Base-by-base conservation (phyloP, 2,888 invertebrate species). In the Drosophila mimica region DNA sequence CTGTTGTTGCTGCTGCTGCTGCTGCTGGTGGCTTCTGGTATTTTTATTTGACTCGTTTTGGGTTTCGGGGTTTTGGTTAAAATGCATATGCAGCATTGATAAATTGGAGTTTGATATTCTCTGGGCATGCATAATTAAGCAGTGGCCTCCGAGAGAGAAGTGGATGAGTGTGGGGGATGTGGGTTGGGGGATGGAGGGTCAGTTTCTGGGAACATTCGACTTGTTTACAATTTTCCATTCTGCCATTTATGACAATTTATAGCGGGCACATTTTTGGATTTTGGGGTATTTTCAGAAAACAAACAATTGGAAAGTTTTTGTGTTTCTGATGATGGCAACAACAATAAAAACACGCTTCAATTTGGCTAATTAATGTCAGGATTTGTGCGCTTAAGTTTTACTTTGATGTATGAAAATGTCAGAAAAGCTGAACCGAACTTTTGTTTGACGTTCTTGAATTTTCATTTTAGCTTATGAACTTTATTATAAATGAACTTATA, bases 71-170 rank as follows among this genome's bases (percentile, higher is more conserved):
- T 15, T 31, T 25, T n/a, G 43, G n/a, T 38, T 30, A 20, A 48
- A 61, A 61, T 58, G 65, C 33, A 48, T 38, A 48, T 63, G 58
- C 38, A 49, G 36, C 62, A 54, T 77, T 77, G 67, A 82, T 82
- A 65, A 69, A 75, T 82, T 75, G 64, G 70, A 58, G 66, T 79
- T 56, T 56, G 71, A 67, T 82, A 67, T 36, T 70, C 36, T 53
- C 25, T 51, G 40, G 38, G 56, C 64, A 73, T 78, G 78, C 78
- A 72, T 76, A 78, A 78, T 76, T 65, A 65, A 66, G 34, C 60
- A 53, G 31, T 38, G 20, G 36, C 15, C 20, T 38, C 17, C 3
- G 13, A 28, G 15, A n/a, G 30, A n/a, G 15, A 20, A 33, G 8
- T 34, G 53, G 25, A 25, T 46, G 15, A 15, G 25, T 17, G 9